These are phyloP conservation scores for Sturmia bella DNA, from an alignment of 2,888 invertebrate species.

Conservation along the genomic window DNA sequence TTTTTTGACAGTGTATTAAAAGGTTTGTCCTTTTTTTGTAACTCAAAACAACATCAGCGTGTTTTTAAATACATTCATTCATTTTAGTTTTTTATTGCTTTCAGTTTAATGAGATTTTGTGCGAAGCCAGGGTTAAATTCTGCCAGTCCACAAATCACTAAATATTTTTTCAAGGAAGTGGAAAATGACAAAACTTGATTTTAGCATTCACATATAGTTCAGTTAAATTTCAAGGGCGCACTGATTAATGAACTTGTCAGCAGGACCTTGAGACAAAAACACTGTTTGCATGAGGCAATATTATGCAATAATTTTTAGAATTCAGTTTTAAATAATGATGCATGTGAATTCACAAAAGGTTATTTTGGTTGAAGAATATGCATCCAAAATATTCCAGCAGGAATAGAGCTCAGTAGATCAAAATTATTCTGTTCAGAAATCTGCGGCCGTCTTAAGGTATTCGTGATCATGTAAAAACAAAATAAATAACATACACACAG, in stretches of 20 bases:
- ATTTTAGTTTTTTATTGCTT: not conserved
- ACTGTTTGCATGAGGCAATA: not conserved
- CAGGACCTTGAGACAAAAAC: conserved; percentile 24
- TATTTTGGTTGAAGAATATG: no score
- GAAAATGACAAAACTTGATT: conserved; percentile 26
- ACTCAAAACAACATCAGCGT: not conserved
- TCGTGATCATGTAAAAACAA: no score
- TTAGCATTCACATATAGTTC: not conserved
- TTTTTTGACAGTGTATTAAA: conserved; percentile 47
- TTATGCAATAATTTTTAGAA: conserved; percentile 2
- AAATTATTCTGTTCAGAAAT: no score
- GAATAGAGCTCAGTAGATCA: no score
- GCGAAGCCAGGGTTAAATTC: conserved; percentile 21
- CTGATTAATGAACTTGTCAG: not conserved
- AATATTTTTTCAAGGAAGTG: conserved; percentile 13
- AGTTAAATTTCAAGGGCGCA: conserved; percentile 1
- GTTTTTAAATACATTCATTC: not conserved
- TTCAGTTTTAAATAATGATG: not conserved
- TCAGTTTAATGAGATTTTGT: not conserved
- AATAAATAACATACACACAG: no score
- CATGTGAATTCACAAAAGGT: no score
- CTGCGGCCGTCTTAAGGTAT: no score
- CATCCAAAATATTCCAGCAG: no score
- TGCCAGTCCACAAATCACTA: conserved; percentile 6
- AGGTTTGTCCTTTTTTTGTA: not conserved